phyloP scores from a whole-genome alignment of 2,113 vertebrate genomes.

The Alexandromys fortis region DNA sequence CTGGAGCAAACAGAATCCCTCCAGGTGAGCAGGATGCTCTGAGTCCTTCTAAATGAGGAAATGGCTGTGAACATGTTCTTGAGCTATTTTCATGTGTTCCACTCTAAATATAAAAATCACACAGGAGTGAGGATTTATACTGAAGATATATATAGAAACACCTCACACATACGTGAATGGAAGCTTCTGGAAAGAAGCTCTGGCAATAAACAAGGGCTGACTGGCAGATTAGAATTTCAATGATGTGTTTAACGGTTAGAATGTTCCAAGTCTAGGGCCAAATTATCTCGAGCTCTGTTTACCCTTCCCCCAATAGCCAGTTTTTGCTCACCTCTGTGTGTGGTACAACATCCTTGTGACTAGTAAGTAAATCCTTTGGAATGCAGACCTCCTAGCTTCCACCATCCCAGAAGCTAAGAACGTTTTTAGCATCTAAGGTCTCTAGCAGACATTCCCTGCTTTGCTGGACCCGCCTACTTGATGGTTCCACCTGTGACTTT shows the following conservation, averaged over 20 bases:
- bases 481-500: neutral
- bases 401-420: neutral
- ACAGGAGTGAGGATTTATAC: neutral
- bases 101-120: neutral
- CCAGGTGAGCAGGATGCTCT: neutral
- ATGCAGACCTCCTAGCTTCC: neutral
- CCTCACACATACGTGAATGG: neutral
- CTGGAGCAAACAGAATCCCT: neutral
- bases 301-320: neutral
- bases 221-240: neutral
- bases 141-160: neutral
- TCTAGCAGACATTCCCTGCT: neutral
- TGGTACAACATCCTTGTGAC: neutral
- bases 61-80: neutral
- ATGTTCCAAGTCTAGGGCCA: neutral
- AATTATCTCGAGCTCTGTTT: neutral
- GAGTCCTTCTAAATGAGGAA: neutral
- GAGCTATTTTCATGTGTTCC: neutral
- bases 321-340: neutral
- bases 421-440: neutral
- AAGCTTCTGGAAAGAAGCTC: neutral
- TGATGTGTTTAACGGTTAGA: neutral
- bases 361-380: neutral
- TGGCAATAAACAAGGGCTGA: neutral
- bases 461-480: neutral